Percentiles rank a stretch among this genome's conserved stretches.
phyloP scores from a whole-genome alignment of 2,888 invertebrate genomes.

The Asteroscopus sphinx region DNA sequence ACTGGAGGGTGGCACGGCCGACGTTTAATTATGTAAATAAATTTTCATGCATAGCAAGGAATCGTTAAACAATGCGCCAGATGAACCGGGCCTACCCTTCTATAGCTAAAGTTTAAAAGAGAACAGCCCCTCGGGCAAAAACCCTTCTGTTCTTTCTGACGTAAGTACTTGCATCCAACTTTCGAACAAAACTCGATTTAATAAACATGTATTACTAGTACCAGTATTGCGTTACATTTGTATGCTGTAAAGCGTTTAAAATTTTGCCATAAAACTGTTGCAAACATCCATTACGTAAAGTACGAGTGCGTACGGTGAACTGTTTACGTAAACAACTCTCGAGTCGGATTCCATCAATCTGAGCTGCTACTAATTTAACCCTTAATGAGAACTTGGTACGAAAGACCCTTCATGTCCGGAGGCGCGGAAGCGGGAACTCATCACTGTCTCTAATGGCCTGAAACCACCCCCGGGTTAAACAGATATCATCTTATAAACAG shows the following conservation, averaged over 20 bases:
- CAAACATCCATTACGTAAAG: conserved; percentile 62
- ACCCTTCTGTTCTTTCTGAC: conserved; percentile 72
- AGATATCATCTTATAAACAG: conserved; percentile 75
- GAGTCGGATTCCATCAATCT: conserved; percentile 70
- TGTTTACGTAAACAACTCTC: conserved; percentile 73
- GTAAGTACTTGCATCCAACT: conserved; percentile 53
- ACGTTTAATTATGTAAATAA: conserved; percentile 89
- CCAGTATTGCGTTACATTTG: conserved; percentile 23
- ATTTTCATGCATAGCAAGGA: conserved; percentile 85
- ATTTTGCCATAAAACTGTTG: conserved; percentile 57
- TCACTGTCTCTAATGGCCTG: conserved; percentile 82
- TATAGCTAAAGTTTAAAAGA: conserved; percentile 81
- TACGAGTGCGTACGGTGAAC: conserved; percentile 58
- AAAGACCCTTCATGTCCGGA: conserved; percentile 77
- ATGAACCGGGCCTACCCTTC: conserved; percentile 76
- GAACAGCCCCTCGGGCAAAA: conserved; percentile 76
- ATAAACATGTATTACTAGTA: conserved; percentile 22
- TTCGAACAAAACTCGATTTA: conserved; percentile 30
- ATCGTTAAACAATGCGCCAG: conserved; percentile 85
- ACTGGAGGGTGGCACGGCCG: conserved; percentile 72
- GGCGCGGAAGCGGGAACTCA: conserved; percentile 82
- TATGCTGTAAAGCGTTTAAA: conserved; percentile 43
- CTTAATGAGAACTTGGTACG: conserved; percentile 79
- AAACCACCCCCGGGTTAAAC: conserved; percentile 78
- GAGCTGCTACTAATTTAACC: conserved; percentile 77